Evolutionary conservation across 2,888 invertebrate genomes (phyloP).

Genomic region (Melanargia galathea): DNA sequence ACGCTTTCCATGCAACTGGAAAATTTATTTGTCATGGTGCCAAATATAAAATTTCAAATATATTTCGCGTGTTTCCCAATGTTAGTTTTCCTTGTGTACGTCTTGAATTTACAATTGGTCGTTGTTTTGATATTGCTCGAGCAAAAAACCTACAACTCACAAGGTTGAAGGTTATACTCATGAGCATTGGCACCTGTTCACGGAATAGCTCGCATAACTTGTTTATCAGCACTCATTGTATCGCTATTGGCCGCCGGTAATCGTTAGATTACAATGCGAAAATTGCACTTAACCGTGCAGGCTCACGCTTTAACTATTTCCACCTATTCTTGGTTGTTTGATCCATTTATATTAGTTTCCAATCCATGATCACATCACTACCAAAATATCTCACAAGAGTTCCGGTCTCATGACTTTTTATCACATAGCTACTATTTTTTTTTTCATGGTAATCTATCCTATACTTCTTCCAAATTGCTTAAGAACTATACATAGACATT

Average conservation of each 20-base stretch:
- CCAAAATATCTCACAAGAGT: not conserved
- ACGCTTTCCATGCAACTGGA: not conserved
- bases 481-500: no score
- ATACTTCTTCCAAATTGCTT: no score
- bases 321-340: not conserved
- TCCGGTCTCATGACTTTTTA: not conserved
- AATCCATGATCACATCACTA: not conserved
- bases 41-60: not conserved
- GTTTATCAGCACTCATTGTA: slow-evolving; percentile 20
- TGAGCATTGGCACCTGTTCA: slow-evolving; percentile 13
- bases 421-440: not conserved
- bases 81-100: slow-evolving; percentile 16
- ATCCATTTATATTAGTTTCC: not conserved
- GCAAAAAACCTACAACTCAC: slow-evolving; percentile 14
- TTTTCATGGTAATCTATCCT: no score
- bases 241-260: slow-evolving; percentile 10
- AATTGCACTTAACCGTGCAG: slow-evolving; percentile 11
- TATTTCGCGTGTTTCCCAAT: slow-evolving; percentile 10
- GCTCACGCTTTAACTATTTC: not conserved
- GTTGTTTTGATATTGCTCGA: slow-evolving; percentile 19
- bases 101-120: slow-evolving; percentile 15
- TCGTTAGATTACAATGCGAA: slow-evolving; percentile 16
- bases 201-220: slow-evolving; percentile 30
- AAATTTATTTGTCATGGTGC: not conserved
- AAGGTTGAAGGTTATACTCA: slow-evolving; percentile 26